Conservation (phyloP, 2,797 vertebrate species). For the Aythya fuligula region DNA sequence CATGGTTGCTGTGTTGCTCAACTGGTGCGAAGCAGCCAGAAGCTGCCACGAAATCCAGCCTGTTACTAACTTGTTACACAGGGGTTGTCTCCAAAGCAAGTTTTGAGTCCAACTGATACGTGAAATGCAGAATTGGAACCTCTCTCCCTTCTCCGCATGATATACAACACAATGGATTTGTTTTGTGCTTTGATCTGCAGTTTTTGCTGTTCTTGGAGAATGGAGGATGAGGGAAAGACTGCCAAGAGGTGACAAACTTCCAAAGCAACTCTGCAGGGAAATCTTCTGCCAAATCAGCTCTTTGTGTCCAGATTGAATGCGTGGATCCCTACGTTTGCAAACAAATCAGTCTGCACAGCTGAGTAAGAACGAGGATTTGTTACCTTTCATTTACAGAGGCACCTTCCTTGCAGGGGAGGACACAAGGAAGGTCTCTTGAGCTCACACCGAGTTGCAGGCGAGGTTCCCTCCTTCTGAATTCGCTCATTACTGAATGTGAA, state of each 20-base stretch:
- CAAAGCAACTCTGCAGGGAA: not conserved
- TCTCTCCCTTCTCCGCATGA: not conserved
- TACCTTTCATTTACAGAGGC: not conserved
- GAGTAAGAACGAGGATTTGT: not conserved
- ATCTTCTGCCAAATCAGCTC: not conserved
- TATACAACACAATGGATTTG: not conserved
- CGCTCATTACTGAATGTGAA: not conserved
- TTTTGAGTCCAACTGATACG: not conserved
- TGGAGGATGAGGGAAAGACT: not conserved
- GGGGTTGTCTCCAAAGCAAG: conserved; percentile 24
- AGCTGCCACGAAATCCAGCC: not conserved
- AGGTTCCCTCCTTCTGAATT: not conserved
- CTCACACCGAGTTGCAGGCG: accelerated
- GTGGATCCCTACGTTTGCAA: not conserved
- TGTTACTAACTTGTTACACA: not conserved
- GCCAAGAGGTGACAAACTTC: not conserved
- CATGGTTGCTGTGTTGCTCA: not conserved
- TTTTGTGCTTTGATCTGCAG: not conserved
- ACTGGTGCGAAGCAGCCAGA: not conserved
- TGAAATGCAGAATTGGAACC: not conserved
- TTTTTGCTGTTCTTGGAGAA: not conserved
- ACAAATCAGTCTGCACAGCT: not conserved
- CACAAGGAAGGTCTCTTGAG: not conserved
- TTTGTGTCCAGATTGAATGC: not conserved
- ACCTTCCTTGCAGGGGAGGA: not conserved